Percentiles rank a stretch among this genome's conserved stretches.
Evolutionary conservation across 2,888 invertebrate genomes (phyloP).

Genomic region (Epirrhoe tristata): DNA sequence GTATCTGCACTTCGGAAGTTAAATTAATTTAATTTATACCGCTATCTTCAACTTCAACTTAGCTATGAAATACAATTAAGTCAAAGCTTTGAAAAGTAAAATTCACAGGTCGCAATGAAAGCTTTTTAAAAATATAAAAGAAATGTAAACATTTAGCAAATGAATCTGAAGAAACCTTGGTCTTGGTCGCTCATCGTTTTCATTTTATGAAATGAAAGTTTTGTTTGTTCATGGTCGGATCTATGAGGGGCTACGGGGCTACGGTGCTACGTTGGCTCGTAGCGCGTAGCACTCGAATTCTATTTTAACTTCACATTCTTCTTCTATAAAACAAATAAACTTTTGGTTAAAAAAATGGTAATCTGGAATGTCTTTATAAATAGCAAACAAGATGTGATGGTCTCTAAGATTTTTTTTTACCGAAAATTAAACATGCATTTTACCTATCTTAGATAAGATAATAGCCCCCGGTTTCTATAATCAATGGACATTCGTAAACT

Average conservation of each 20-base stretch:
- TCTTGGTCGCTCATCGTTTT: conserved; percentile 49
- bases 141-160: conserved; percentile 39
- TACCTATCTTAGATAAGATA: too few species aligned
- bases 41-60: background rate
- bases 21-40: conserved; percentile 2
- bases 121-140: conserved; percentile 30
- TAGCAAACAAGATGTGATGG: too few species aligned
- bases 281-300: conserved; percentile 17
- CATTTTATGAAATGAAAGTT: conserved; percentile 54
- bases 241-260: conserved; percentile 39
- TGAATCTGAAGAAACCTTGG: conserved; percentile 40
- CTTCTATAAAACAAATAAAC: background rate
- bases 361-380: too few species aligned
- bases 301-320: background rate
- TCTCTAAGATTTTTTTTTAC: too few species aligned
- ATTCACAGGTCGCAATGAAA: conserved; percentile 15
- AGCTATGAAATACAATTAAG: conserved; percentile 10
- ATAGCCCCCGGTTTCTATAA: too few species aligned
- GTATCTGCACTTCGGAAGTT: background rate
- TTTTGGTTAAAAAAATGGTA: too few species aligned
- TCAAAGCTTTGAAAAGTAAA: conserved; percentile 21
- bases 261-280: conserved; percentile 26
- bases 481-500: too few species aligned
- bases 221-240: conserved; percentile 50
- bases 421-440: too few species aligned